Conservation (phyloP, 2,113 vertebrate species). For the Sebastes schlegelii region DNA sequence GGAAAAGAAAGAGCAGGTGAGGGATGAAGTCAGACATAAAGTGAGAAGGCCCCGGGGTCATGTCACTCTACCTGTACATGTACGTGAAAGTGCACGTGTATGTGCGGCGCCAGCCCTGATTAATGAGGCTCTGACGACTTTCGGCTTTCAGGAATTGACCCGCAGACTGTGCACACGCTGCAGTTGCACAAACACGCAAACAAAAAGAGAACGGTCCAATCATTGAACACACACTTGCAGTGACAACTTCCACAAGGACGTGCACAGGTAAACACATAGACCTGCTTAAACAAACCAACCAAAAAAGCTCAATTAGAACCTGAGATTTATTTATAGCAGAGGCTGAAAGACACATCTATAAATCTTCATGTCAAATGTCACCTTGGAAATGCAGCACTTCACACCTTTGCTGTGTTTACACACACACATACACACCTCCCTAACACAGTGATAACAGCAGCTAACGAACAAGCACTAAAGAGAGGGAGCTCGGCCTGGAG, state of each 20-base stretch:
- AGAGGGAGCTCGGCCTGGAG: background rate
- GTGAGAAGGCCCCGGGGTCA: background rate
- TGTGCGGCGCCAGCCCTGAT: conserved; percentile 48
- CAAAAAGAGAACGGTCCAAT: conserved; percentile 20
- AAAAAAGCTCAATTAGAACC: conserved; percentile 12
- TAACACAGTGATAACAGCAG: background rate
- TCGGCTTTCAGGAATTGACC: conserved; percentile 58
- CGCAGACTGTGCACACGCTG: conserved; percentile 23
- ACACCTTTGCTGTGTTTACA: conserved; percentile 5
- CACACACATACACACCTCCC: background rate
- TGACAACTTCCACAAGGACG: conserved; percentile 57
- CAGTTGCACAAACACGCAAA: conserved; percentile 59
- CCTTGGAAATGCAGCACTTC: conserved; percentile 32
- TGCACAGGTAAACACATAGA: conserved; percentile 51
- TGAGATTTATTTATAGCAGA: conserved; percentile 35
- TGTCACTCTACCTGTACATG: conserved; percentile 1
- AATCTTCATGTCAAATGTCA: conserved; percentile 41
- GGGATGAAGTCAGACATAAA: conserved; percentile 7
- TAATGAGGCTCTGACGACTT: conserved; percentile 43
- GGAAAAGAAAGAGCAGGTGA: background rate
- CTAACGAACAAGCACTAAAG: conserved; percentile 6
- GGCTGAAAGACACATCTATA: background rate
- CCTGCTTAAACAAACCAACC: conserved; percentile 27
- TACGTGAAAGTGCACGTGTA: background rate
- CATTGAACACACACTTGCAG: conserved; percentile 48